Evolutionary conservation across 1,140 invertebrate genomes (phyloP).

Genomic region (Himalopsyche phryganea): DNA sequence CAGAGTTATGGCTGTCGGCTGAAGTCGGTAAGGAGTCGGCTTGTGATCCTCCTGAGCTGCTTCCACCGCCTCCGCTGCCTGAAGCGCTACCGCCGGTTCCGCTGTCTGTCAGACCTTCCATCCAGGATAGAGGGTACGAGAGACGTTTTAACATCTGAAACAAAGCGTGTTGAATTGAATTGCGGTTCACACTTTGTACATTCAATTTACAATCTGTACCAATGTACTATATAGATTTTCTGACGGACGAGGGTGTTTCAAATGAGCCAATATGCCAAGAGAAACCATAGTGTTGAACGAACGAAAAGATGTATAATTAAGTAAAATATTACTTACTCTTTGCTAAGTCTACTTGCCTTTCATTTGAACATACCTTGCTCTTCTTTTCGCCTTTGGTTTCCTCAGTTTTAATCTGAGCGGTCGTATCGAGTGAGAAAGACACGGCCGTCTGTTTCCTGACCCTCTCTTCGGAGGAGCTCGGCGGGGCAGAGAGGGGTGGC

Average conservation of each 20-base stretch:
- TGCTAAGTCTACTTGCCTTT: too few species aligned
- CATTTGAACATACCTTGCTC: slow-evolving; percentile 65
- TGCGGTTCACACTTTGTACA: too few species aligned
- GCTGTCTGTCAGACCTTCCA: slow-evolving; percentile 77
- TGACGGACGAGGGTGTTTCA: too few species aligned
- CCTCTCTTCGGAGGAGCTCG: slow-evolving; percentile 46
- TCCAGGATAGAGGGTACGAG: slow-evolving; percentile 88
- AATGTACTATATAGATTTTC: too few species aligned
- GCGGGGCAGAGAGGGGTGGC: slow-evolving; percentile 49
- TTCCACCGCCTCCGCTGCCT: slow-evolving; percentile 39
- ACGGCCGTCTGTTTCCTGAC: slow-evolving; percentile 44
- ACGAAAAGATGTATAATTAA: too few species aligned
- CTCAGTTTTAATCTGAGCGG: slow-evolving; percentile 50
- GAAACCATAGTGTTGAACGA: too few species aligned
- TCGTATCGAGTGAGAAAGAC: slow-evolving; percentile 48
- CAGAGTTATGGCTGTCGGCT: slow-evolving; percentile 64
- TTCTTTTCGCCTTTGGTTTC: slow-evolving; percentile 54
- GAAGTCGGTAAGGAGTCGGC: slow-evolving; percentile 58
- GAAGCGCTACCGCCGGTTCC: slow-evolving; percentile 37
- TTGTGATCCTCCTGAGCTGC: slow-evolving; percentile 43
- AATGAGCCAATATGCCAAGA: too few species aligned
- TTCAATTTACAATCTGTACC: too few species aligned
- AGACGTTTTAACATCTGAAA: slow-evolving; percentile 81
- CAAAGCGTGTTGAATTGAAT: not conserved
- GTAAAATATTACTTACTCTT: too few species aligned